Base-by-base conservation (phyloP, 2,888 invertebrate species). In the Leptopterna dolabrata region DNA sequence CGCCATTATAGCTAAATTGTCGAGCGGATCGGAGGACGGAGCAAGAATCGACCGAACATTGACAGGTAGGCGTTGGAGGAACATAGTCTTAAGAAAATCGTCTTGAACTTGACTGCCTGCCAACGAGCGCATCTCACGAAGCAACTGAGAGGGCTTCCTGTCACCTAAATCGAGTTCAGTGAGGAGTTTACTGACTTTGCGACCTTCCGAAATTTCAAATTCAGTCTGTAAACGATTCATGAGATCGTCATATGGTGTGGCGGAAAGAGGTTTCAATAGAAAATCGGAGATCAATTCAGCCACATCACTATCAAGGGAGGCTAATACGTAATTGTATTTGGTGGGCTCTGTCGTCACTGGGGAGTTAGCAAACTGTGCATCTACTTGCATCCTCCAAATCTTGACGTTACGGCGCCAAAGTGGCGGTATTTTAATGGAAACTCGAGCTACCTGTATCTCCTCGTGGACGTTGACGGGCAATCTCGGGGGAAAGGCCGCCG, bases 51-150 rank as follows among this genome's bases (percentile, higher is more conserved):
- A 27, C 0, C 76, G 76, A 0, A 85, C 29, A 36, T 76, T 6
- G 14, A 55, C 55, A 7, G 85, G 85, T 3, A 85, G 29, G 24
- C 24, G 76, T 47, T 85, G 47, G 7, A 85, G 13, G 30, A 85
- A 76, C 85, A 85, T 85, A 0, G 47, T 85, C 30, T 36, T 73
- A 3, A 85, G 55, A 27, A 85, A 85, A 30, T 76, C 85, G 27
- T 85, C 85, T 1, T 73, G 24, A 11, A 85, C 76, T 4, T 76
- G 30, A 16, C 27, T 51, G 0, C 85, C 85, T n/a, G 85, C 85
- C 19, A 85, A 41, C 1, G 27, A 47, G n/a, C 85, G 85, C 85
- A 85, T 85, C 41, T 85, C 85, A 3, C 85, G 73, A 4, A 84
- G 71, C 19, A 84, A n/a, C 14, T 84, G 84, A 6, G 76, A 47